A percentile compares a stretch with the other conserved stretches of the same genome.
phyloP scores from a whole-genome alignment of 2,113 vertebrate species.

The Siphamia tubifer region DNA sequence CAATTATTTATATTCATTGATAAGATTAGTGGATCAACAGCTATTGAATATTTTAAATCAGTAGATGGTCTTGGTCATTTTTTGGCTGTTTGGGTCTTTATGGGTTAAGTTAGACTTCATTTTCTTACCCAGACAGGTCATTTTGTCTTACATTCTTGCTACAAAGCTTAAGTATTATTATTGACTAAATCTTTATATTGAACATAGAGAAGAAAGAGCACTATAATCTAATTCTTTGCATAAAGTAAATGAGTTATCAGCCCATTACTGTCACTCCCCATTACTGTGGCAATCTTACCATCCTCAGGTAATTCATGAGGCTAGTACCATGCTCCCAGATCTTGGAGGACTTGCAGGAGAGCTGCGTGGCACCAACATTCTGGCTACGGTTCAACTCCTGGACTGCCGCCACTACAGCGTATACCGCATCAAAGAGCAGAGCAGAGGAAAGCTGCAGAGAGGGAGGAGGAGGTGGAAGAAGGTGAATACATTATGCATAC shows the following conservation, averaged over 20 bases:
- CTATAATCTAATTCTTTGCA: neutral
- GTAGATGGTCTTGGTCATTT: no score
- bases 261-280: neutral
- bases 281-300: slow-evolving; percentile 85
- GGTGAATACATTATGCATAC: slow-evolving; percentile 42
- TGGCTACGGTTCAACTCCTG: slow-evolving; percentile 97
- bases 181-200: no score
- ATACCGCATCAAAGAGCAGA: slow-evolving; percentile 93
- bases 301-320: slow-evolving; percentile 98
- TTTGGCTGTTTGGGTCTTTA: no score
- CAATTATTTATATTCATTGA: no score
- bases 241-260: neutral
- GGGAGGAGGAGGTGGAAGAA: neutral
- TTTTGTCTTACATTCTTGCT: no score
- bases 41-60: no score
- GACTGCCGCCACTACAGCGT: slow-evolving; percentile 91
- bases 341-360: slow-evolving; percentile 96
- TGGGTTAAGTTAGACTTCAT: no score
- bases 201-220: no score
- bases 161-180: no score
- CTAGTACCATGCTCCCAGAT: slow-evolving; percentile 99
- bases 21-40: no score
- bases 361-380: slow-evolving; percentile 93
- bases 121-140: no score
- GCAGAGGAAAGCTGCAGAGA: slow-evolving; percentile 89